phyloP scores from a whole-genome alignment of 2,797 vertebrate genomes.

The Falco biarmicus region DNA sequence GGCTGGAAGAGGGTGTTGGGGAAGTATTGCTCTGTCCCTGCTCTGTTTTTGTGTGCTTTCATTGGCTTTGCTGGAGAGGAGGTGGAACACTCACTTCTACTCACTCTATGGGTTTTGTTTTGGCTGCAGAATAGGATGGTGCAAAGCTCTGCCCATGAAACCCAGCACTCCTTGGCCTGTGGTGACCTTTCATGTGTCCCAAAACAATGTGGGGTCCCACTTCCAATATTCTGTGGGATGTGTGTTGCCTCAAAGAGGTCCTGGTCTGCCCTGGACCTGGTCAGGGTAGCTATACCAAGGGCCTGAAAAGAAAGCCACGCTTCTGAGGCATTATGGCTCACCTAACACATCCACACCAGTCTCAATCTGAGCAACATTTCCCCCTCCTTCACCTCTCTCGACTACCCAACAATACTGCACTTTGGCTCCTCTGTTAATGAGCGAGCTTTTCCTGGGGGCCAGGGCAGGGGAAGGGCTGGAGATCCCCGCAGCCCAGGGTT shows the following conservation, averaged over 20 bases:
- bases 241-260: background rate
- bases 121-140: background rate
- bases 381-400: background rate
- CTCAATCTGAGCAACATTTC: background rate
- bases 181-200: rapidly evolving
- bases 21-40: background rate
- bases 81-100: background rate
- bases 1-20: background rate
- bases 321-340: background rate
- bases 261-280: background rate
- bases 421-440: background rate
- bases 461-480: background rate
- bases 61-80: background rate
- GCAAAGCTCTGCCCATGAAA: background rate
- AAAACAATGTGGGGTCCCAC: rapidly evolving
- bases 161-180: background rate
- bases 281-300: background rate
- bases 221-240: background rate
- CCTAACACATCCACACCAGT: background rate
- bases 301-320: background rate
- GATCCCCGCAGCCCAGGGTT: background rate
- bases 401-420: rapidly evolving
- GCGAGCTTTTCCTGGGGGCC: background rate
- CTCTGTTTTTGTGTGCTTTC: background rate
- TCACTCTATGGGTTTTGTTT: background rate